Evolutionary conservation across 2,797 vertebrate species (phyloP), one percentile per base, ranked within the genome.

Genomic region (Emydoidea blandingii): DNA sequence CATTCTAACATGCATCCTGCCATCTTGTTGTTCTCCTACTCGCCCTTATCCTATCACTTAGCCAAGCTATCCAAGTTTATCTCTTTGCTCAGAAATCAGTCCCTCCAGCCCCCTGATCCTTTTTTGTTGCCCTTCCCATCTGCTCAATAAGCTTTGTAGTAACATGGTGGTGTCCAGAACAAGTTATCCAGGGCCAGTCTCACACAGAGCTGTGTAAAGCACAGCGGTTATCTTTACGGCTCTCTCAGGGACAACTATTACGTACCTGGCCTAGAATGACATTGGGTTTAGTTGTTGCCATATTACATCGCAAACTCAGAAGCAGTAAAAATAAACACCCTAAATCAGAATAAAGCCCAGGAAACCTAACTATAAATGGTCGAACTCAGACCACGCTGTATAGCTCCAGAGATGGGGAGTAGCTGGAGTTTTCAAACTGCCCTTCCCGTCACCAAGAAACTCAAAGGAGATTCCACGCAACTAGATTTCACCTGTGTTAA

Each of bases 401-500:
- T 41, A 56, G 5, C 54, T 4, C 5, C 6, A 41, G 54, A 34
- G 62, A 83, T 1, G 5, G 15, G 86, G 9, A 82, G 76, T 5
- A 78, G 11, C 4, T 47, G 31, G 37, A 81, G 47, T 76, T 87
- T 76, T 89, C 79, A 57, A 47, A 8, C 5, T 0, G 0, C 31
- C 81, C 12, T 47, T 88, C 5, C n/a, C 18, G 4, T 54, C 29
- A 9, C 14, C 27, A 68, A 53, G 65, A 21, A 50, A 14, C n/a
- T 53, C 34, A 27, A 85, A 83, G 37, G 37, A 83, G 23, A 57
- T 7, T 87, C 76, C 53, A 18, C 3, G 3, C 41, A 65, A 27
- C 27, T 82, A 3, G 5, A 1, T 83, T 44, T 87, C 34, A 19
- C 0, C 0, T 54, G 78, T 29, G 34, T 87, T 52, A 84, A 56